These are phyloP conservation scores for Halictus quadricinctus DNA, from an alignment of 2,888 invertebrate species.

Conservation along the genomic window DNA sequence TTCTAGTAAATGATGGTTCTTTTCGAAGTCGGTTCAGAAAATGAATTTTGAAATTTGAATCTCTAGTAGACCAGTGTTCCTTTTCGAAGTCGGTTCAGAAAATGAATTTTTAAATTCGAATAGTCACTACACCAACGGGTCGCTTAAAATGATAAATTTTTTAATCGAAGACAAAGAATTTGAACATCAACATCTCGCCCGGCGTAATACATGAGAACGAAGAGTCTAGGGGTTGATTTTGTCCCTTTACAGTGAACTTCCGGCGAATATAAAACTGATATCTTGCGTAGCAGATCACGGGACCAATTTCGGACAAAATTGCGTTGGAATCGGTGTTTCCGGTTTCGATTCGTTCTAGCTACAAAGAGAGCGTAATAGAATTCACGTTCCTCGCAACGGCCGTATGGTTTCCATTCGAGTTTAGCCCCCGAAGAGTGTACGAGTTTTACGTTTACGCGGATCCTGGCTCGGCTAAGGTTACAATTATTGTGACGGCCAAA, in stretches of 20 bases:
- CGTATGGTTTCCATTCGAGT: conserved; percentile 40
- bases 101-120: neutral
- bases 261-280: neutral
- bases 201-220: neutral
- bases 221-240: neutral
- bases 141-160: neutral
- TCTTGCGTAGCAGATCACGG: neutral
- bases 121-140: neutral
- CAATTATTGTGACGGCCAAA: conserved; percentile 32
- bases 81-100: neutral
- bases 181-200: neutral
- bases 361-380: neutral
- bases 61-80: too few relatives aligned
- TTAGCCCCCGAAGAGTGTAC: conserved; percentile 40
- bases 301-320: neutral
- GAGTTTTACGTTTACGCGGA: conserved; percentile 31
- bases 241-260: neutral
- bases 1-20: neutral
- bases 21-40: too few relatives aligned
- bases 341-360: conserved; percentile 1
- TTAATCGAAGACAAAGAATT: neutral
- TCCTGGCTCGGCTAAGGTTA: conserved; percentile 36
- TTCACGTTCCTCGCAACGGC: conserved; percentile 63
- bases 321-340: neutral
- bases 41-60: too few relatives aligned